phyloP scores from a whole-genome alignment of 2,888 invertebrate genomes.

The Archaeoteleia sp. region DNA sequence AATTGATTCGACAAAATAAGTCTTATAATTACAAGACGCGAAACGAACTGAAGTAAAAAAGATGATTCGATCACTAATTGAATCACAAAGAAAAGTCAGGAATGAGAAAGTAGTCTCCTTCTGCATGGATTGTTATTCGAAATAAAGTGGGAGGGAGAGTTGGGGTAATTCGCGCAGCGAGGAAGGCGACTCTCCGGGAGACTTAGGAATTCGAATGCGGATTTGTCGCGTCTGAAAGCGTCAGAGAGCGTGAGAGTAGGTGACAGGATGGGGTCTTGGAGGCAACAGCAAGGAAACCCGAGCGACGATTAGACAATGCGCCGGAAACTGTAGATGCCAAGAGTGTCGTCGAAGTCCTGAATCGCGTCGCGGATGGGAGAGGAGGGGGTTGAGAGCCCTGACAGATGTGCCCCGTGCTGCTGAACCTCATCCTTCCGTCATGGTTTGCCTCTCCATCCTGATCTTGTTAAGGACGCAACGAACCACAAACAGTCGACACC shows the following conservation, averaged over 20 bases:
- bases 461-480: slow-evolving; percentile 73
- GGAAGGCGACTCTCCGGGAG: slow-evolving; percentile 49
- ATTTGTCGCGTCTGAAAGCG: slow-evolving; percentile 65
- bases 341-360: slow-evolving; percentile 56
- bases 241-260: slow-evolving; percentile 52
- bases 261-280: slow-evolving; percentile 42
- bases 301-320: slow-evolving; percentile 70
- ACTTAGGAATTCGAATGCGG: slow-evolving; percentile 66
- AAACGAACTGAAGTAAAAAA: slow-evolving; percentile 24
- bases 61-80: slow-evolving; percentile 37
- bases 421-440: slow-evolving; percentile 61
- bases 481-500: slow-evolving; percentile 71
- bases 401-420: slow-evolving; percentile 67
- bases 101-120: slow-evolving; percentile 37
- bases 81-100: slow-evolving; percentile 47
- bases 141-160: slow-evolving; percentile 37
- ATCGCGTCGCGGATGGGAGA: slow-evolving; percentile 47
- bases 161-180: slow-evolving; percentile 42
- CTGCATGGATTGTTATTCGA: slow-evolving; percentile 50
- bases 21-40: slow-evolving; percentile 28
- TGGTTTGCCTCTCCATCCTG: slow-evolving; percentile 63
- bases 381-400: slow-evolving; percentile 65
- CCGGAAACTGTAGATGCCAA: slow-evolving; percentile 62
- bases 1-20: too few species aligned
- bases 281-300: slow-evolving; percentile 53